Evolutionary conservation across 2,888 invertebrate species (phyloP), one percentile per base, ranked within the genome.

Genomic region (Hylaea fasciaria): DNA sequence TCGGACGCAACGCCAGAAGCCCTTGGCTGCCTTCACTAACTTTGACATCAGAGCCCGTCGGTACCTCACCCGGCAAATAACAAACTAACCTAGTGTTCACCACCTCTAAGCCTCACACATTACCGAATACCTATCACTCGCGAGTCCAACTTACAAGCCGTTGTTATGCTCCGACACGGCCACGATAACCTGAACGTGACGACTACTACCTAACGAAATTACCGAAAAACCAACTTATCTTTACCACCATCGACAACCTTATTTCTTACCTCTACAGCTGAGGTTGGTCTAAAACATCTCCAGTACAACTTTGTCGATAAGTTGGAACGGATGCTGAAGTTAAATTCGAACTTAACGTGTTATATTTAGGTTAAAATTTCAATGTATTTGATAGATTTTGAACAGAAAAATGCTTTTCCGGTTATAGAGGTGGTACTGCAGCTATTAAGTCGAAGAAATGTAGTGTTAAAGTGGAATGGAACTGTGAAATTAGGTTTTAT

Each of bases 141-240:
- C 61, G 69, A 69, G 73, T 66, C 74, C 70, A 74, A 77, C 78
- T 80, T 76, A 75, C 79, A 74, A 67, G 74, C 70, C 70, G 75
- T 79, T 78, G 82, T 83, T 83, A 83, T 83, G 80, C 82, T 66
- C 53, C 66, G 73, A 77, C 82, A 82, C 81, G 82, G 71, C 71
- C 71, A 66, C 73, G 72, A 77, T 79, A 75, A 72, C 72, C 66
- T 66, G 79, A 67, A 82, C 82, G 82, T 82, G 82, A 81, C 77
- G 69, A 70, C 76, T 74, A 76, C 70, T 78, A 75, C 74, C 77
- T 74, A 73, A 74, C 73, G 63, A 78, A 79, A 80, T 82, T 78
- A 80, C 69, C 66, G 59, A 53, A 49, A 32, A 10, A 37, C 74
- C 52, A 73, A 65, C 57, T 54, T 68, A 53, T 46, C 40, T 62